phyloP scores from a whole-genome alignment of 2,797 vertebrate species.

The Dermochelys coriacea region DNA sequence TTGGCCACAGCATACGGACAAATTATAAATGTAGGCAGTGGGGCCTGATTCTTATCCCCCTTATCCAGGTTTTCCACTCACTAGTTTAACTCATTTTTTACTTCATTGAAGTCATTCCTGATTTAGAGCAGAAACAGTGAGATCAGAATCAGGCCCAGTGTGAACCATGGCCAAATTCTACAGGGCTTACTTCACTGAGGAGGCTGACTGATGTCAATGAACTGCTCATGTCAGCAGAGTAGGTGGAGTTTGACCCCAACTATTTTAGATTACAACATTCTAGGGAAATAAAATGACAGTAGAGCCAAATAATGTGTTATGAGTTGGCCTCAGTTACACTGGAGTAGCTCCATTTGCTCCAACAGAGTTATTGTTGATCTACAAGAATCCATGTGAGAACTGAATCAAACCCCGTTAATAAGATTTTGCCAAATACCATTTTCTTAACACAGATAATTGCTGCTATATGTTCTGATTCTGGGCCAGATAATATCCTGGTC shows the following conservation, averaged over 20 bases:
- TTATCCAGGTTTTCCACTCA: background rate
- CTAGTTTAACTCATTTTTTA: background rate
- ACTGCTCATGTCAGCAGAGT: background rate
- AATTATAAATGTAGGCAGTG: background rate
- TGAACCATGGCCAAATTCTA: background rate
- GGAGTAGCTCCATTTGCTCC: background rate
- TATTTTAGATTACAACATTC: background rate
- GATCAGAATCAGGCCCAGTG: background rate
- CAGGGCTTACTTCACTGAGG: background rate
- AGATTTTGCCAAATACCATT: background rate
- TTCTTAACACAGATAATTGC: fast-evolving
- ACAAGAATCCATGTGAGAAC: fast-evolving
- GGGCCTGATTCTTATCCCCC: background rate
- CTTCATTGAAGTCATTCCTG: background rate
- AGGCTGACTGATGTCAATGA: background rate
- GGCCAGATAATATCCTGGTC: background rate
- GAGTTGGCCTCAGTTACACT: background rate
- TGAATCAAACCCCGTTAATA: background rate
- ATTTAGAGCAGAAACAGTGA: background rate
- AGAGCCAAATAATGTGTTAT: background rate
- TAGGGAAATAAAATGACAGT: background rate
- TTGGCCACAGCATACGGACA: background rate
- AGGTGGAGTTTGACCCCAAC: background rate
- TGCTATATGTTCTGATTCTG: background rate
- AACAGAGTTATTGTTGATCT: background rate